phyloP scores from a whole-genome alignment of 1,140 invertebrate genomes.

The Eriosoma lanigerum region DNA sequence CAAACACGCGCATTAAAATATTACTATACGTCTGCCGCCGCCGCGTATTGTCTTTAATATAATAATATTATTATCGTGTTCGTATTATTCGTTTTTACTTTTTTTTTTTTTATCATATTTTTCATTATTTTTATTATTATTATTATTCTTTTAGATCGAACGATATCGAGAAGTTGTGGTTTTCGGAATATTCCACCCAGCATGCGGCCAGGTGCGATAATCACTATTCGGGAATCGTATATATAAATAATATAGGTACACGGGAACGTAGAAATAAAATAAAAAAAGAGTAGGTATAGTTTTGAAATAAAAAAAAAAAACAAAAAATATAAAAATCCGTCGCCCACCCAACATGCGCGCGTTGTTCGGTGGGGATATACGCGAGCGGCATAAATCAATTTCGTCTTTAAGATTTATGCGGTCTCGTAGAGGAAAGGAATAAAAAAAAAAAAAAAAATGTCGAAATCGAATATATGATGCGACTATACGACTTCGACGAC shows the following conservation, averaged over 20 bases:
- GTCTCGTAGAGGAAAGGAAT: not conserved
- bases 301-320: constrained; percentile 17
- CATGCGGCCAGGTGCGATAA: constrained; percentile 51
- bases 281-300: not conserved
- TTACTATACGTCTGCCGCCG: constrained; percentile 6
- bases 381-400: constrained; percentile 49
- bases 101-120: constrained; percentile 20
- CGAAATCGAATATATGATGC: constrained; percentile 28
- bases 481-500: not conserved
- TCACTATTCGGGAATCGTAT: constrained; percentile 21
- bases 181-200: constrained; percentile 48
- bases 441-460: constrained; percentile 16
- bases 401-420: constrained; percentile 39
- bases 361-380: not conserved
- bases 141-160: constrained; percentile 39
- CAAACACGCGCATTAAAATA: constrained; percentile 41
- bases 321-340: constrained; percentile 37
- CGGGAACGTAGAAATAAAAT: too few relatives aligned
- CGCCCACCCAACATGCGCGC: constrained; percentile 48
- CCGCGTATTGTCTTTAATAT: constrained; percentile 42
- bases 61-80: too few relatives aligned
- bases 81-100: constrained; percentile 8
- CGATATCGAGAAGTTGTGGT: constrained; percentile 51
- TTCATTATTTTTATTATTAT: not conserved
- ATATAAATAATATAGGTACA: too few relatives aligned